Base-by-base conservation (phyloP, 1,140 invertebrate genomes). In the Arctopsyche grandis region DNA sequence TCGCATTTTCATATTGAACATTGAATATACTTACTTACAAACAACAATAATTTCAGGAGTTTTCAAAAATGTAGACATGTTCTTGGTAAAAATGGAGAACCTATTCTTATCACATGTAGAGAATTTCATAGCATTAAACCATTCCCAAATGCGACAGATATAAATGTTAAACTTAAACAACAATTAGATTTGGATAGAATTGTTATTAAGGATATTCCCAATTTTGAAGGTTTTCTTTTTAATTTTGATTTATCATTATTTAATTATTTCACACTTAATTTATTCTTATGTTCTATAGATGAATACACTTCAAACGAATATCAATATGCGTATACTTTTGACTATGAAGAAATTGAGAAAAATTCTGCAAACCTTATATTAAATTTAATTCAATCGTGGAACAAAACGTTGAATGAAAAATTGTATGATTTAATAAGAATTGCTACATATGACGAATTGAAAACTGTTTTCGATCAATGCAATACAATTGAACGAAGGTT, bases 171-270 rank as follows among this genome's bases (percentile, higher is more conserved):
- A n/a, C 60, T 81, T 10, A 81, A 56, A 12, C 80, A 81, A 43
- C 9, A 71, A 21, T 63, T 81, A 46, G 56, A 78, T 56, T 71
- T 81, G 66, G 80, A 81, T 46, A 70, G 80, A 63, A 58, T 81
- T 21, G 69, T 81, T 38, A 22, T 79, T 0, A 81, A 81, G 44
- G 48, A 78, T 66, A 52, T 66, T 19, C 38, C 70, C 3, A n/a
- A 24, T 44, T 38, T 44, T 58, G 52, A 77, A 19, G 29, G 75
- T 69, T 60, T n/a, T 19, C 5, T 60, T 21, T 19, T 21, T n/a
- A n/a, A 60, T 19, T 60, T 19, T 19, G 19, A 44, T 44, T 77
- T 48, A 26, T 14, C 19, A 60, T 24, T 24, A 46, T 46, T 73
- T 24, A 12, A 29, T 21, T 9, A 73, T 48, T 73, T 21, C 10